Percentiles rank a stretch among this genome's conserved stretches.
These are phyloP conservation scores for Diprion similis DNA, from an alignment of 1,140 invertebrate genomes.

Conservation along the genomic window DNA sequence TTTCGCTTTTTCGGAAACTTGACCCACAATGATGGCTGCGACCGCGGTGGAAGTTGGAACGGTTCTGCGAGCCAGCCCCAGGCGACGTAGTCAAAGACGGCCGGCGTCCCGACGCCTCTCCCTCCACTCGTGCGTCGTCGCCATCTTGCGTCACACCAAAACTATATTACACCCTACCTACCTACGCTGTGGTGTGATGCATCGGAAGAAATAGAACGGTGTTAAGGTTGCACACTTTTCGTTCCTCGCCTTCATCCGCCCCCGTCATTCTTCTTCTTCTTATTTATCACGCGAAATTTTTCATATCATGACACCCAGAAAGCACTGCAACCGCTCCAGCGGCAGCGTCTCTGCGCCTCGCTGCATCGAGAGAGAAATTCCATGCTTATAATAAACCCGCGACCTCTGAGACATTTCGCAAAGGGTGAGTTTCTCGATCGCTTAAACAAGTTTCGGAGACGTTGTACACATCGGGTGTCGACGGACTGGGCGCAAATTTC, in stretches of 20 bases:
- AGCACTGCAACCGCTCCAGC: no score
- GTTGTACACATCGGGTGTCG: no score
- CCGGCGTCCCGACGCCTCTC: slow-evolving; percentile 17
- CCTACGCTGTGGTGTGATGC: slow-evolving; percentile 30
- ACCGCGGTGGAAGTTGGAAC: slow-evolving; percentile 57
- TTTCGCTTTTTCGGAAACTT: slow-evolving; percentile 21
- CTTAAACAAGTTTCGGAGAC: no score
- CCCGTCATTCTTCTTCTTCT: slow-evolving; percentile 23
- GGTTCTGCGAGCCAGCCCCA: slow-evolving; percentile 45
- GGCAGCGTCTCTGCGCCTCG: no score
- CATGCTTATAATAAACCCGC: no score
- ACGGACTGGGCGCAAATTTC: no score
- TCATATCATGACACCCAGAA: no score
- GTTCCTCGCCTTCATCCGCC: not conserved
- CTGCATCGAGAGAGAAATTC: no score
- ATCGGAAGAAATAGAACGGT: slow-evolving; percentile 52
- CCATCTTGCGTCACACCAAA: slow-evolving; percentile 19
- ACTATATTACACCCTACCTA: slow-evolving; percentile 30
- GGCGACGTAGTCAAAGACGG: slow-evolving; percentile 9
- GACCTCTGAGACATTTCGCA: no score
- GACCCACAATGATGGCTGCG: slow-evolving; percentile 40
- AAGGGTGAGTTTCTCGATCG: no score
- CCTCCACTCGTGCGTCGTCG: slow-evolving; percentile 3
- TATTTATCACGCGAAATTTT: slow-evolving; percentile 17
- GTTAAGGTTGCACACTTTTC: slow-evolving; percentile 42